Base-by-base conservation (phyloP, 2,797 vertebrate genomes). In the Macroramphosus scolopax region DNA sequence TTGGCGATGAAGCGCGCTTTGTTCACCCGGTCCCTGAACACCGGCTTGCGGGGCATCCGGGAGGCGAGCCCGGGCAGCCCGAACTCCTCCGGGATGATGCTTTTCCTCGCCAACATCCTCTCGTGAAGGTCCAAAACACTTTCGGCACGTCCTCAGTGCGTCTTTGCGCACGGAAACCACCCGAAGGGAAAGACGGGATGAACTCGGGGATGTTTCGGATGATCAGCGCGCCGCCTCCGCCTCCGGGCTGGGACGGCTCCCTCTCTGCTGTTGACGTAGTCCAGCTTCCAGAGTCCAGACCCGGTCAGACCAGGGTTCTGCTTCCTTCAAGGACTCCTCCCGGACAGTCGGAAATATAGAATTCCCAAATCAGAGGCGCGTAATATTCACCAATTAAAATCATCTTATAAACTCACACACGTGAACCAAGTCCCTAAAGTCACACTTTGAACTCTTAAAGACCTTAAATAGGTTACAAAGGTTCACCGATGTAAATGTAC, bases 31-130 rank as follows among this genome's bases (percentile, higher is more conserved):
- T 96, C 94, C 1, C 93, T 85, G 78, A 97, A 91, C 68, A 95
- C 94, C 0, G 95, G 96, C 38, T 95, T 96, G 44, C 96, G 93
- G 63, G 93, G 88, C 51, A 94, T 81, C 62, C 95, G 93, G 0
- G 95, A 95, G 0, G 86, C 93, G 4, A 91, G 87, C 28, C 93
- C 92, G 9, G 95, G 92, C 55, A 98, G 68, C 11, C 94, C 93
- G 48, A 95, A 98, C 80, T 98, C 96, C 86, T 98, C 96, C 1
- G 96, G 96, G 72, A 98, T 98, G 57, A 98, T 98, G 86, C 96
- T 98, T 63, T 98, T 98, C 3, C 96, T 88, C 39, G 96, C 90
- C 90, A 98, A 16, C 96, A 98, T 98, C 58, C 42, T 89, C 11
- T 17, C 0, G 11, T 16, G 3, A 3, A 8, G 17, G 4, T 2